Percentiles rank a stretch among this genome's conserved stretches.
These are phyloP conservation scores for Mellilla xanthometata DNA, from an alignment of 2,888 invertebrate genomes.

Conservation along the genomic window DNA sequence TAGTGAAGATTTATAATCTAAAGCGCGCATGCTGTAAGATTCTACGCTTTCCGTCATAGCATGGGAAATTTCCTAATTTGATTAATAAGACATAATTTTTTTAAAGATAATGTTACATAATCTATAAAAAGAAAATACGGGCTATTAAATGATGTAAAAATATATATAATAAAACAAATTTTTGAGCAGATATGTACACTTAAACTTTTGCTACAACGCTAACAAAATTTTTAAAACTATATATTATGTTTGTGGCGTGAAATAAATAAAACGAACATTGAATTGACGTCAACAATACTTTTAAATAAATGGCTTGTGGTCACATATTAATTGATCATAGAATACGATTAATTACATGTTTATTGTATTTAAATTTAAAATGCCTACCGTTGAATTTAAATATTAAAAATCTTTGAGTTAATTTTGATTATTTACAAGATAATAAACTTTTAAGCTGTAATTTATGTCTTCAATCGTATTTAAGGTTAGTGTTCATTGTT, in stretches of 20 bases:
- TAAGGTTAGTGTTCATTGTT: too few species aligned
- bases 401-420: too few species aligned
- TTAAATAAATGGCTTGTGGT: constrained; percentile 52
- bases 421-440: too few species aligned
- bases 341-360: constrained; percentile 58
- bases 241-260: background rate
- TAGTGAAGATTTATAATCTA: constrained; percentile 31
- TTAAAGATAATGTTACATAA: background rate
- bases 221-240: background rate
- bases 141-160: background rate
- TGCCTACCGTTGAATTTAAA: background rate
- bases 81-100: background rate
- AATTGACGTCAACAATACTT: constrained; percentile 64
- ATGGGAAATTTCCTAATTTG: too few species aligned
- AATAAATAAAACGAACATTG: constrained; percentile 33
- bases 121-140: background rate
- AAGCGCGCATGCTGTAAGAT: background rate
- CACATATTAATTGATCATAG: constrained; percentile 61
- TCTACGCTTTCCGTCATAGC: too few species aligned
- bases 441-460: too few species aligned
- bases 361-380: constrained; percentile 35
- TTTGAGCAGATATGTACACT: background rate
- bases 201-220: background rate
- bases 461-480: too few species aligned
- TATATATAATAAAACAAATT: background rate